Percentiles rank a stretch among this genome's conserved stretches.
Conservation (phyloP, 2,113 vertebrate genomes). For the Pagrus major region DNA sequence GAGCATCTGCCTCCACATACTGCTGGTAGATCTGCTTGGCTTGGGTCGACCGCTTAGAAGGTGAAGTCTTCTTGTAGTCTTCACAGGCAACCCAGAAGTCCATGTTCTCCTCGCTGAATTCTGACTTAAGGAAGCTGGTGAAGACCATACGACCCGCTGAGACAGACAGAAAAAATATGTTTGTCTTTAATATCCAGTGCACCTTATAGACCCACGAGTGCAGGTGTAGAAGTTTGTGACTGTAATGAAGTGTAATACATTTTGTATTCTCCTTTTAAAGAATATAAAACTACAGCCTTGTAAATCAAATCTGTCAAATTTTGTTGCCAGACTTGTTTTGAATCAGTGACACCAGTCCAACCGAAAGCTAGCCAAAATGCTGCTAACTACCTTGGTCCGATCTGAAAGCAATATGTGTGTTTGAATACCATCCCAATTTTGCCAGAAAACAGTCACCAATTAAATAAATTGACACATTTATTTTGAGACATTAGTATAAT, state of each 20-base stretch:
- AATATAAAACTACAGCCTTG: background rate
- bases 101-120: constrained; percentile 94
- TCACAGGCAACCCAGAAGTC: constrained; percentile 94
- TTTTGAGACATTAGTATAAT: background rate
- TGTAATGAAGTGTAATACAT: background rate
- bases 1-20: constrained; percentile 89
- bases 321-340: background rate
- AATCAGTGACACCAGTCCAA: background rate
- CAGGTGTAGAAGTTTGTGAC: background rate
- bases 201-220: background rate
- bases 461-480: background rate
- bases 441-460: no score
- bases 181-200: background rate
- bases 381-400: background rate
- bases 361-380: no score
- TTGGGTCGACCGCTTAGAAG: constrained; percentile 82
- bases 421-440: background rate
- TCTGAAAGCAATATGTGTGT: background rate
- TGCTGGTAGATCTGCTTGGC: constrained; percentile 91
- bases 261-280: no score
- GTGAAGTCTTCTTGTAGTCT: constrained; percentile 88
- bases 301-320: background rate
- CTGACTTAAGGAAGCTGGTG: constrained; percentile 89
- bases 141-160: constrained; percentile 89
- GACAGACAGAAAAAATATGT: background rate